phyloP scores from a whole-genome alignment of 2,113 vertebrate species.

The human region GRCh38 chr5:174622001-174622500 shows the following conservation, averaged over 20 bases:
- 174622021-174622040: too few relatives aligned
- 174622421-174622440: neutral
- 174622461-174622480: accelerated
- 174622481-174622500: neutral
- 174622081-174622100: too few relatives aligned
- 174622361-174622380: neutral
- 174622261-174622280: neutral
- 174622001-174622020: too few relatives aligned
- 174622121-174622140: too few relatives aligned
- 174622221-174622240: accelerated
- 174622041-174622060: too few relatives aligned
- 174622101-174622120: too few relatives aligned
- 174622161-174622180: neutral
- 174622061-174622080: too few relatives aligned
- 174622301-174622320: accelerated
- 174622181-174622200: neutral
- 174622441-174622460: accelerated
- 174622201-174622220: neutral
- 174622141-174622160: too few relatives aligned
- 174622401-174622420: neutral
- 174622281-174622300: neutral
- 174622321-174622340: accelerated
- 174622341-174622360: neutral
- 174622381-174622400: neutral
- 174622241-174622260: neutral